phyloP scores from a whole-genome alignment of 2,797 vertebrate species.

The Basileuterus tristriatus region DNA sequence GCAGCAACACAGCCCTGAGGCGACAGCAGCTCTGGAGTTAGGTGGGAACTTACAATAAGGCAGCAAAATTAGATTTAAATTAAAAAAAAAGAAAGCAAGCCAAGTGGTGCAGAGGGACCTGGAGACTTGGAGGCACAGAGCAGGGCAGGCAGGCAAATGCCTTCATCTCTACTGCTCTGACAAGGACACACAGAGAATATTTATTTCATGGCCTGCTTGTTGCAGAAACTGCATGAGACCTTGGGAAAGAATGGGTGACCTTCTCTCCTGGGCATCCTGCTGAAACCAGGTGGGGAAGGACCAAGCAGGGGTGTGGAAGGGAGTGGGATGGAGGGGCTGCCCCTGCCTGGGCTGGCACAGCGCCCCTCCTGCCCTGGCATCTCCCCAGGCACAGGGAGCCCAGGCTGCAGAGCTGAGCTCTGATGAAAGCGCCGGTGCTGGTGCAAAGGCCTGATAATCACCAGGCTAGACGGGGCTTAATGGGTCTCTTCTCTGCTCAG shows the following conservation, averaged over 20 bases:
- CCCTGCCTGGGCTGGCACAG: not conserved
- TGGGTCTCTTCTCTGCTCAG: conserved; percentile 11
- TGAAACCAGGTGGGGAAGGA: not conserved
- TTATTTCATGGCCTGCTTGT: not conserved
- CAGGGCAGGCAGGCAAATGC: not conserved
- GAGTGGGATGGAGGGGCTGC: not conserved
- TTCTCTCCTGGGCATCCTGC: not conserved
- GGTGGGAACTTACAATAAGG: not conserved
- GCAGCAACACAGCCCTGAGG: conserved; percentile 31
- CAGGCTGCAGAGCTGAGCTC: not conserved
- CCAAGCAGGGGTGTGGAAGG: not conserved
- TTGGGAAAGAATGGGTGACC: not conserved
- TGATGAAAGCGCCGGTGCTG: not conserved
- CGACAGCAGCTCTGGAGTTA: not conserved
- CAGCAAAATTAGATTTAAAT: conserved; percentile 45
- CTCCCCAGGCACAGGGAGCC: not conserved
- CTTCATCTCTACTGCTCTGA: not conserved
- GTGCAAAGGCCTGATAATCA: conserved; percentile 5
- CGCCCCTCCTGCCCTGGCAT: not conserved
- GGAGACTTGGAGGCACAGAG: not conserved
- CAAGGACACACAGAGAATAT: not conserved
- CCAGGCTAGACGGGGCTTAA: not conserved
- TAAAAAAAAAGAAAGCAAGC: not conserved
- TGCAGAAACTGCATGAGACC: not conserved
- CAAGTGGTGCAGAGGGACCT: not conserved